phyloP scores from a whole-genome alignment of 2,797 vertebrate species.

The Synanceia verrucosa region DNA sequence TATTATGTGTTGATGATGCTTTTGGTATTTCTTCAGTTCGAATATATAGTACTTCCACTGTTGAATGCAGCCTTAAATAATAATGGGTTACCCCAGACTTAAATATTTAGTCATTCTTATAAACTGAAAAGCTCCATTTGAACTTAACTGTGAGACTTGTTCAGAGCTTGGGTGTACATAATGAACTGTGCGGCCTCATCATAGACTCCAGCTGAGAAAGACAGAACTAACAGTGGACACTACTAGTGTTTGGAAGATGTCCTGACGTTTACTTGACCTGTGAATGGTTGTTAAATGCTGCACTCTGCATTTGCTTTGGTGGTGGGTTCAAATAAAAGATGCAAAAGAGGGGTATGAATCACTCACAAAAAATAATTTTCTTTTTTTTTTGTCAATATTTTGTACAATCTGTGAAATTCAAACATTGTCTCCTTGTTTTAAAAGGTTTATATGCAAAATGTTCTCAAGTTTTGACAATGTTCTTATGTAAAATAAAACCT shows the following conservation, averaged over 20 bases:
- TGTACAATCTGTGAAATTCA: slow-evolving; percentile 82
- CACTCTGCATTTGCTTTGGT: slow-evolving; percentile 57
- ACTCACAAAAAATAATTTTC: slow-evolving; percentile 52
- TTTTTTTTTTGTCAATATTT: slow-evolving; percentile 74
- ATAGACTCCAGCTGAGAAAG: slow-evolving; percentile 24
- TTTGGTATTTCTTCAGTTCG: slow-evolving; percentile 41
- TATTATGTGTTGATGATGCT: slow-evolving; percentile 26
- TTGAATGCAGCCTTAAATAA: slow-evolving; percentile 67
- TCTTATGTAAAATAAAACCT: slow-evolving; percentile 85
- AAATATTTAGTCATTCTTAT: slow-evolving; percentile 19
- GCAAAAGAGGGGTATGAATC: slow-evolving; percentile 64
- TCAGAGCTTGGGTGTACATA: slow-evolving; percentile 6
- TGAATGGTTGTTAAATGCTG: slow-evolving; percentile 30
- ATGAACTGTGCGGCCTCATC: slow-evolving; percentile 17
- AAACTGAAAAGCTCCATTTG: slow-evolving; percentile 24
- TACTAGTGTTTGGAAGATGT: slow-evolving; percentile 46
- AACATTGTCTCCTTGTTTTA: slow-evolving; percentile 78
- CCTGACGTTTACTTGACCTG: slow-evolving; percentile 65
- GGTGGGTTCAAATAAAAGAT: slow-evolving; percentile 68
- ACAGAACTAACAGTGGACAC: slow-evolving; percentile 37
- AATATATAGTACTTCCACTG: slow-evolving; percentile 34
- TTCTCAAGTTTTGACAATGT: slow-evolving; percentile 83
- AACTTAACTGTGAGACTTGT: slow-evolving; percentile 26
- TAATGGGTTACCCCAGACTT: slow-evolving; percentile 15
- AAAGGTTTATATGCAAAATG: slow-evolving; percentile 85